phyloP scores from a whole-genome alignment of 2,113 vertebrate species.

The Hydropotes inermis region DNA sequence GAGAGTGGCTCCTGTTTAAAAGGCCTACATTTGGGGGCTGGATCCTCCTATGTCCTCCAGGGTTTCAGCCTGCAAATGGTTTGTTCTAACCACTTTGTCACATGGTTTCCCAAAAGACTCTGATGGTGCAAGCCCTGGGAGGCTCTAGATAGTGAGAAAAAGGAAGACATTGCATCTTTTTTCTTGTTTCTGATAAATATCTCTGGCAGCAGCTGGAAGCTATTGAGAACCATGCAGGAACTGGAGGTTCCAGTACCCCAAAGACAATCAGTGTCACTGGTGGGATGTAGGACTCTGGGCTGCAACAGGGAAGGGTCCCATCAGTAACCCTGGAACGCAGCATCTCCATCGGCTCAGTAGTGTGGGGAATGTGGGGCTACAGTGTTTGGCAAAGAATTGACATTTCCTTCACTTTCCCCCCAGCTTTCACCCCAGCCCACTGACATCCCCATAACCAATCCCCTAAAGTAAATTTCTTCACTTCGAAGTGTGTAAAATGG shows the following conservation, averaged over 20 bases:
- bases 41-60: too few species aligned
- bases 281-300: neutral
- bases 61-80: neutral
- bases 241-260: neutral
- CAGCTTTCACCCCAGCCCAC: neutral
- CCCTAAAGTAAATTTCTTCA: neutral
- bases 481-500: neutral
- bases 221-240: neutral
- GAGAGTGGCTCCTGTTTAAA: neutral
- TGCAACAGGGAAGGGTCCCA: neutral
- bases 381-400: neutral
- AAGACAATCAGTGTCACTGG: neutral
- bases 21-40: neutral
- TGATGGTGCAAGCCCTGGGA: neutral
- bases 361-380: too few species aligned
- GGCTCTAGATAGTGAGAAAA: neutral
- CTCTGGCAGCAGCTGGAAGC: neutral
- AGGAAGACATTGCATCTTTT: neutral
- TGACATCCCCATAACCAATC: neutral
- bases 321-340: fast-evolving
- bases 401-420: neutral
- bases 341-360: neutral
- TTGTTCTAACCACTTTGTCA: neutral
- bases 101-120: neutral
- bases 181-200: neutral